Conservation (phyloP, 2,797 vertebrate genomes). For the Manis pentadactyla region DNA sequence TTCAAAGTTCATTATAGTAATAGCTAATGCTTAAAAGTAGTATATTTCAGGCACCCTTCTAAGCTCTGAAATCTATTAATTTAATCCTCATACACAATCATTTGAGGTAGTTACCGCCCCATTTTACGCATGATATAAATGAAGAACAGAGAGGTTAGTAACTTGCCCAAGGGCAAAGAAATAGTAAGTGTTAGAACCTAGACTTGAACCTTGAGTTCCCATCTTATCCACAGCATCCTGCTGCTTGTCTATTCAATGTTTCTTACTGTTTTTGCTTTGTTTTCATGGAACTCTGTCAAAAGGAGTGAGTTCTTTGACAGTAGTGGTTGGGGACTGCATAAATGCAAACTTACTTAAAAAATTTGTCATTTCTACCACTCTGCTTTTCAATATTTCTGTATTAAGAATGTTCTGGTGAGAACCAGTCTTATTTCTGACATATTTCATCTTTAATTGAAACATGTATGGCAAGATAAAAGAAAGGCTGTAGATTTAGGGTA, state of each 20-base stretch:
- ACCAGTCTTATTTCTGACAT: not conserved
- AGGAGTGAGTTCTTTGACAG: not conserved
- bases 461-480: not conserved
- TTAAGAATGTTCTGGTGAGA: not conserved
- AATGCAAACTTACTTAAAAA: not conserved
- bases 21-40: not conserved
- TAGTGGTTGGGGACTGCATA: not conserved
- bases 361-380: not conserved
- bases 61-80: slow-evolving; percentile 32
- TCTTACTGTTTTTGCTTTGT: not conserved
- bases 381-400: not conserved
- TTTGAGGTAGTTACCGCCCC: not conserved
- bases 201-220: not conserved
- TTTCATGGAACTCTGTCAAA: not conserved
- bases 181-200: not conserved
- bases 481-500: not conserved
- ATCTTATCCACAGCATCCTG: not conserved
- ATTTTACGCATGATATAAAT: not conserved
- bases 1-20: not conserved
- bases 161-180: not conserved
- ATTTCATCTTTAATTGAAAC: not conserved
- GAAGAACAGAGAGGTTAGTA: not conserved
- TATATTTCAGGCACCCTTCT: not conserved
- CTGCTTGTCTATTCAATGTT: not conserved
- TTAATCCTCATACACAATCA: not conserved